phyloP scores from a whole-genome alignment of 37 sponge, comb jelly and placozoan genomes.

The Oopsacas minuta region DNA sequence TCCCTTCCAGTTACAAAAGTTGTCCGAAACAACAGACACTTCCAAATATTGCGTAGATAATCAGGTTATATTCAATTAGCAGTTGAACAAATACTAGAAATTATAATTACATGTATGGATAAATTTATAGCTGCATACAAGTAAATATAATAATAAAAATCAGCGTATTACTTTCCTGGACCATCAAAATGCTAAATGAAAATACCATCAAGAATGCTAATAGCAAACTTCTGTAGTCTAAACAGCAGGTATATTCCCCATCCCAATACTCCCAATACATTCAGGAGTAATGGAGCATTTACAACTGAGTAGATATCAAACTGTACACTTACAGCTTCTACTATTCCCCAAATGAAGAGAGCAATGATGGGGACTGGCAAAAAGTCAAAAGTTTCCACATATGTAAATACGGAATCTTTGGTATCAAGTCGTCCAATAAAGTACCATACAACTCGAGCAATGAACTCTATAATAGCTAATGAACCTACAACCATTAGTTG shows the following conservation, averaged over 20 bases:
- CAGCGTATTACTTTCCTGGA: neutral
- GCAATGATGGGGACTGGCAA: neutral
- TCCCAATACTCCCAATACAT: neutral
- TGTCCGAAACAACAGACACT: neutral
- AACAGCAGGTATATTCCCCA: neutral
- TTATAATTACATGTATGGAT: neutral
- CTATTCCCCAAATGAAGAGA: neutral
- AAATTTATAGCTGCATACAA: too few species aligned
- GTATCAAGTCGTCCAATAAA: neutral
- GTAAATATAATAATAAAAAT: neutral
- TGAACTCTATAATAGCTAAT: neutral
- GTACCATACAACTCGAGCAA: conserved; percentile 6
- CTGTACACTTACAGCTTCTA: neutral
- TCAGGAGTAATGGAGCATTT: neutral
- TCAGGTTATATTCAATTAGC: neutral
- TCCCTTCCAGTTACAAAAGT: neutral
- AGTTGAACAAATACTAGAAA: neutral
- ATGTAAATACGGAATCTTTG: neutral
- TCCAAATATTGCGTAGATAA: neutral
- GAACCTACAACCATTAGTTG: neutral
- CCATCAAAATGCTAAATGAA: too few species aligned
- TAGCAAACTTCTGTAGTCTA: neutral
- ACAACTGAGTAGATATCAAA: neutral
- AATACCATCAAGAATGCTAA: neutral
- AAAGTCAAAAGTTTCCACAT: neutral